These are phyloP conservation scores for Ursus arctos DNA, from an alignment of 2,113 vertebrate genomes.

Conservation along the genomic window DNA sequence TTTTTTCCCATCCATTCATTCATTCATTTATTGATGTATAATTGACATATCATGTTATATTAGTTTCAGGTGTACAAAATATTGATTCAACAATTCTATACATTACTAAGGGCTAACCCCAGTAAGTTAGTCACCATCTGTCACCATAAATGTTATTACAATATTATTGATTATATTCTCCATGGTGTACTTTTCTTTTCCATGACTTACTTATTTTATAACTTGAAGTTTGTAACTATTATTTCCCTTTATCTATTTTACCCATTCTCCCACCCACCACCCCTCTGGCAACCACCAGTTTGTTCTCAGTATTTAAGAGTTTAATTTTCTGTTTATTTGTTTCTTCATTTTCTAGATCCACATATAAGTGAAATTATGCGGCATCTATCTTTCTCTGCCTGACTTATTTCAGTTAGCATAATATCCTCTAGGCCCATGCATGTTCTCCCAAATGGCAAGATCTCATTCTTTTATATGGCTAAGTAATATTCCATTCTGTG, in stretches of 20 bases:
- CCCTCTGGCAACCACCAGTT: not conserved
- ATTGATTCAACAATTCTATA: not conserved
- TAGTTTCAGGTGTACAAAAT: not conserved
- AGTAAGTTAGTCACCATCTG: not conserved
- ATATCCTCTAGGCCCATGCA: not conserved
- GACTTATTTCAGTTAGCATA: not conserved
- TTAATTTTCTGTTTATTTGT: not conserved
- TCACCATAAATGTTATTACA: not conserved
- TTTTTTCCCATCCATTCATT: not conserved
- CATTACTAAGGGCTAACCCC: not conserved
- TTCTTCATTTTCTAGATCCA: not conserved
- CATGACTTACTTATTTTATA: not conserved
- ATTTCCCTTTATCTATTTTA: not conserved
- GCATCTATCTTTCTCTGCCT: not conserved
- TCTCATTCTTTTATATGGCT: not conserved
- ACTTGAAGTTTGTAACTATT: not conserved
- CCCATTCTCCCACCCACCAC: not conserved
- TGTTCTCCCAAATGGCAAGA: not conserved
- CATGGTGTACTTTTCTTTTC: not conserved
- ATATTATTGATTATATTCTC: not conserved
- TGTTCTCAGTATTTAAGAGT: not conserved
- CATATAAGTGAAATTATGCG: not conserved
- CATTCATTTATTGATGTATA: not conserved
- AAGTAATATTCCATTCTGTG: not conserved
- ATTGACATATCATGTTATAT: not conserved